These are phyloP conservation scores for Mylabris sibirica DNA, from an alignment of 2,888 invertebrate genomes.

Conservation along the genomic window DNA sequence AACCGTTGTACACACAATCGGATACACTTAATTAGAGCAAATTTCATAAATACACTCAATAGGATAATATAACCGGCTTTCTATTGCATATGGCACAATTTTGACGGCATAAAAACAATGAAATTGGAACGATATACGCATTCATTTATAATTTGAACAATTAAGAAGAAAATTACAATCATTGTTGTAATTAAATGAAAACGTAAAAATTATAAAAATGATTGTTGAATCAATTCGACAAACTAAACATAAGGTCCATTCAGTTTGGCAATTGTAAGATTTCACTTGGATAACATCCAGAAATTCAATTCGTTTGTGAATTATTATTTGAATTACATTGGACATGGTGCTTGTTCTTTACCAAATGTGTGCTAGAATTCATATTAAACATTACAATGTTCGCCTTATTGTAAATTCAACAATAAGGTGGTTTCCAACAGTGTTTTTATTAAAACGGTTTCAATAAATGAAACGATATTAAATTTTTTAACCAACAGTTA, in stretches of 20 bases:
- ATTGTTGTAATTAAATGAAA: not conserved
- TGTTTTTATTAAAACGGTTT: not conserved
- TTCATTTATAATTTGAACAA: not conserved
- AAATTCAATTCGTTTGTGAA: conserved; percentile 12
- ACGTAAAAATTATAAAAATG: not conserved
- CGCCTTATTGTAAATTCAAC: not conserved
- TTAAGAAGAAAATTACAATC: not conserved
- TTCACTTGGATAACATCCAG: conserved; percentile 11
- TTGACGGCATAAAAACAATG: not conserved
- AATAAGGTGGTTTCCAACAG: not conserved
- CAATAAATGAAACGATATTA: not conserved
- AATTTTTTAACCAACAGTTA: not conserved
- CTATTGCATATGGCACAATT: not conserved
- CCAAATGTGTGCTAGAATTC: conserved; percentile 8
- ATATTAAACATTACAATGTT: conserved; percentile 1
- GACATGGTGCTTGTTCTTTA: conserved; percentile 4
- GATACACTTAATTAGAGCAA: not conserved
- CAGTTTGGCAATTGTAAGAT: conserved; percentile 11
- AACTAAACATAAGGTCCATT: conserved; percentile 6
- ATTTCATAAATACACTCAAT: not conserved
- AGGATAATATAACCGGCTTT: not conserved
- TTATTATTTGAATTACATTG: conserved; percentile 13
- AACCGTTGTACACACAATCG: not conserved
- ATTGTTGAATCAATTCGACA: not conserved
- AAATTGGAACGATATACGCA: not conserved